Base-by-base conservation (phyloP, 2,888 invertebrate genomes). In the Drosophila affinis region DNA sequence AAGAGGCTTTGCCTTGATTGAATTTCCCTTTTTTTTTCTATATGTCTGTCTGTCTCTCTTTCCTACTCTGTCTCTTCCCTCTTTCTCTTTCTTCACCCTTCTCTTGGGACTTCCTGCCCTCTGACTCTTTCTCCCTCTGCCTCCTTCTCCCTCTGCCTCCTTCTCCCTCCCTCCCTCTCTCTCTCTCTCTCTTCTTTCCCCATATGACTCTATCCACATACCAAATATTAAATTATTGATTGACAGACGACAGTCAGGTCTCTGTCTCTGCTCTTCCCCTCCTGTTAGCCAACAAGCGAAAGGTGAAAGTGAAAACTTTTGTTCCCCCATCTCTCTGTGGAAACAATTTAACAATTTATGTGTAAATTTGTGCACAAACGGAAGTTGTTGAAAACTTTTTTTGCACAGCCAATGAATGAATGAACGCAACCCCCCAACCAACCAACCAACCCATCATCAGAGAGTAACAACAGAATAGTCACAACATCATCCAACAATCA, bases 231-330 rank as follows among this genome's bases (percentile, higher is more conserved):
- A 39, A 39, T 39, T 39, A 39, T 39, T 39, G 39, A 39, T 39
- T 39, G 39, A 39, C 39, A 39, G 39, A 2, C 39, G 39, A 39
- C 39, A 39, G 14, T 1, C 39, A 39, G 14, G 39, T 39, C 39
- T 14, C 5, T 39, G 34, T 10, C 18, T 18, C 6, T 5, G 14
- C 6, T n/a, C 14, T 39, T 39, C 10, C 9, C 9, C 32, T 12
- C 14, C 39, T 39, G 6, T 0, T 14, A 14, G 39, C 39, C 39
- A 2, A 6, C 39, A 39, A 39, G 39, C 39, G 39, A 77, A 76
- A 81, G 87, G 82, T 81, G 85, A 81, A 87, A 84, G 79, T 87
- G 76, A 78, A 78, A 73, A 71, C 51, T 75, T 60, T 64, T 65
- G 51, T 67, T 32, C 39, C 14, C 45, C 29, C 10, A 5, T 39